Conservation (phyloP, 2,888 invertebrate species). For the Drosophila infuscata region DNA sequence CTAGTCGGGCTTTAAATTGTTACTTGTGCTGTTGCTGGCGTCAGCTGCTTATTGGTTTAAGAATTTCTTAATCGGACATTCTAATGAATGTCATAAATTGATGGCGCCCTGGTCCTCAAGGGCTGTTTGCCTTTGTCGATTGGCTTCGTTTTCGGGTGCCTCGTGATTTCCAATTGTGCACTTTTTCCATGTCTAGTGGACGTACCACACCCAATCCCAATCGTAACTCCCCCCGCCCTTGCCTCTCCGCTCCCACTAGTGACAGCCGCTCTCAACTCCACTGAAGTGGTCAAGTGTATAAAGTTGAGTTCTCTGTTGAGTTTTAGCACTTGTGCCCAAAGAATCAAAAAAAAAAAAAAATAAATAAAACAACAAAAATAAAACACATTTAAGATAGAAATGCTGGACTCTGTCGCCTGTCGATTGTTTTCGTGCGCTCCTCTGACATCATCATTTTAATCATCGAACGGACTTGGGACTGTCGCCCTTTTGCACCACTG, state of each 20-base stretch:
- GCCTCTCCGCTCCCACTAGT: neutral
- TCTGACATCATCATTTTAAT: conserved; percentile 81
- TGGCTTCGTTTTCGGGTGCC: conserved; percentile 82
- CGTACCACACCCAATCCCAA: neutral
- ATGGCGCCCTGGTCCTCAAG: conserved; percentile 60
- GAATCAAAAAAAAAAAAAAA: conserved; percentile 6
- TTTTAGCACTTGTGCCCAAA: conserved; percentile 66
- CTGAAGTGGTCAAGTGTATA: conserved; percentile 83
- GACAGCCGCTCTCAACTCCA: conserved; percentile 26
- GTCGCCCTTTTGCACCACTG: conserved; percentile 2
- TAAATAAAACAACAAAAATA: neutral
- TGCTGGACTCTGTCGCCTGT: conserved; percentile 7
- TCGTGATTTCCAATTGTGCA: conserved; percentile 74
- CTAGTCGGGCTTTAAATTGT: neutral
- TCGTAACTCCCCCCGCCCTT: too few relatives aligned
- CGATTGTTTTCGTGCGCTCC: conserved; percentile 20
- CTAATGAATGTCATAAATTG: conserved; percentile 85
- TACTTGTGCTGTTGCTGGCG: conserved; percentile 52
- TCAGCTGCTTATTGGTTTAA: conserved; percentile 79
- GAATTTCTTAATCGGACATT: conserved; percentile 84
- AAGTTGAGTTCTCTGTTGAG: conserved; percentile 70
- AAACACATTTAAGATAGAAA: conserved; percentile 7
- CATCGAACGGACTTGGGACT: conserved; percentile 41
- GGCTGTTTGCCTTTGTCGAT: conserved; percentile 54
- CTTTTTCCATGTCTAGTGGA: conserved; percentile 22